Conservation (phyloP, 2,113 vertebrate species). For the Campylomormyrus numenius region DNA sequence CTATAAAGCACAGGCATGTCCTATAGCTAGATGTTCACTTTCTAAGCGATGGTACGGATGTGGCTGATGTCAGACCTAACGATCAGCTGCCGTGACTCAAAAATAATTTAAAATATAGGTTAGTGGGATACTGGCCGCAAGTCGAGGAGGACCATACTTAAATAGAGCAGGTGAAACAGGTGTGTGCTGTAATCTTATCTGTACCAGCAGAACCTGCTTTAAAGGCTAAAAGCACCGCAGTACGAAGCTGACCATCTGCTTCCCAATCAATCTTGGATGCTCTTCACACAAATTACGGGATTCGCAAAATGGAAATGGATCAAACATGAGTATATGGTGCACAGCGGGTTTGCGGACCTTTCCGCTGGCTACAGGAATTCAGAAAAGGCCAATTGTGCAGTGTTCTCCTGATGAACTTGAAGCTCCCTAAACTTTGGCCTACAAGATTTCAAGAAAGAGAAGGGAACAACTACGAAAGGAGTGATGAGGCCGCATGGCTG, state of each 20-base stretch:
- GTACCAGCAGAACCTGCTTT: not conserved
- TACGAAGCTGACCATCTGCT: not conserved
- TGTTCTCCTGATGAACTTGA: not conserved
- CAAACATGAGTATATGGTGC: not conserved
- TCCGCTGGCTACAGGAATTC: not conserved
- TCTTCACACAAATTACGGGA: not conserved
- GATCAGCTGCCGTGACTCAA: not conserved
- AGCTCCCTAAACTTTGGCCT: not conserved
- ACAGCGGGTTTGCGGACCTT: not conserved
- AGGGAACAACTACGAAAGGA: not conserved
- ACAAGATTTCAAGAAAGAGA: not conserved
- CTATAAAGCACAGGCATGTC: not conserved
- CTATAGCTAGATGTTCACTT: not conserved
- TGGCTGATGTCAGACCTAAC: not conserved
- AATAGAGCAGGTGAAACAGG: not conserved
- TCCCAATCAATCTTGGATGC: not conserved
- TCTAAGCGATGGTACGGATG: not conserved
- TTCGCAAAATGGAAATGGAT: not conserved
- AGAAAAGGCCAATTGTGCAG: not conserved
- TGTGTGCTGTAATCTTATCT: not conserved
- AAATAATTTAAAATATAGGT: not conserved
- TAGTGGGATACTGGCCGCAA: not conserved
- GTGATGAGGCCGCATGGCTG: not conserved
- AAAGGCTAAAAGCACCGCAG: not conserved
- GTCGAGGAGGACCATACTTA: not conserved